Conservation (phyloP, 2,888 invertebrate genomes). For the Drosophila borborema region DNA sequence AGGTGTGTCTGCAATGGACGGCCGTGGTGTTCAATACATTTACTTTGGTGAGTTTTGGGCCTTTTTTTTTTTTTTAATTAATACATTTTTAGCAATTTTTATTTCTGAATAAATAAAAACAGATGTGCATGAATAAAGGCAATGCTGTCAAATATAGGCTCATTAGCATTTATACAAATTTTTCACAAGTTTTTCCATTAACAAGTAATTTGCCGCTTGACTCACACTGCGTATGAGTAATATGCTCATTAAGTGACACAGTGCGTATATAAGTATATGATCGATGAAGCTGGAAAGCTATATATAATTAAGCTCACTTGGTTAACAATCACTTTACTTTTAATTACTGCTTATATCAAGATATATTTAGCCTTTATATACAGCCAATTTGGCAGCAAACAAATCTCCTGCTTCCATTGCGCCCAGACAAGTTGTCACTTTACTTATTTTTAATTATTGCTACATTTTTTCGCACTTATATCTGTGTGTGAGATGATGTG, state of each 20-base stretch:
- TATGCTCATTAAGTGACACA: slow-evolving; percentile 32
- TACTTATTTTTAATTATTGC: slow-evolving; percentile 54
- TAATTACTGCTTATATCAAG: slow-evolving; percentile 21
- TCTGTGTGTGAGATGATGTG: slow-evolving; percentile 13
- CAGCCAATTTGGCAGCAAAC: slow-evolving; percentile 69
- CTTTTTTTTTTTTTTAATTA: not conserved
- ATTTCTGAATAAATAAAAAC: not conserved
- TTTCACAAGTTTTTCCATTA: slow-evolving; percentile 7
- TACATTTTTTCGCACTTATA: slow-evolving; percentile 39
- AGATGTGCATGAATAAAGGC: slow-evolving; percentile 3
- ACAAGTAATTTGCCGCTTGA: slow-evolving; percentile 26
- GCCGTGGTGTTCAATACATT: slow-evolving; percentile 74
- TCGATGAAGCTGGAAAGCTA: not conserved
- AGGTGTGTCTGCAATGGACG: slow-evolving; percentile 80
- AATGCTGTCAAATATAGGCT: slow-evolving; percentile 5
- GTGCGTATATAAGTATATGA: slow-evolving; percentile 56
- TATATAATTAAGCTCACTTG: slow-evolving; percentile 20
- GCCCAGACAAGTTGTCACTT: slow-evolving; percentile 69
- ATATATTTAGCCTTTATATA: slow-evolving; percentile 21
- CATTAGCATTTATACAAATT: slow-evolving; percentile 13
- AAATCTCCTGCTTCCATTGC: slow-evolving; percentile 52
- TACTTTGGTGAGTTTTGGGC: slow-evolving; percentile 71
- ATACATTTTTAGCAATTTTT: not conserved
- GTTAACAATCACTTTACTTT: slow-evolving; percentile 26
- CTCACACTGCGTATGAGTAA: slow-evolving; percentile 59